Conservation (phyloP, 2,888 invertebrate genomes). For the Galerucella nymphaeae region DNA sequence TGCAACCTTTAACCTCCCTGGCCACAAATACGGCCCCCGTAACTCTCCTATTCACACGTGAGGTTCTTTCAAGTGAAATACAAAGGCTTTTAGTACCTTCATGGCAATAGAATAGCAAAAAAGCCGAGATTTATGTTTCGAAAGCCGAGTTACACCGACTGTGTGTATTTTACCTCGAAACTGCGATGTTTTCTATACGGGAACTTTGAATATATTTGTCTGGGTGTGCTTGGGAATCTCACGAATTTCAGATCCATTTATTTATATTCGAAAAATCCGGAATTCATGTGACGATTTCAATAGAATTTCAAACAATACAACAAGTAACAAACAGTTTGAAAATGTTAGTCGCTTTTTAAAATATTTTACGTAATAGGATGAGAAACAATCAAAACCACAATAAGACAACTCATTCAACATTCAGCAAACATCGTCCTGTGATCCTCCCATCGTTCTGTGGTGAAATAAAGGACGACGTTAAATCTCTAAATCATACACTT, state of each 20-base stretch:
- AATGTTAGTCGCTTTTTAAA: neutral
- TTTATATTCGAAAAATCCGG: constrained; percentile 11
- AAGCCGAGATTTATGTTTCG: constrained; percentile 16
- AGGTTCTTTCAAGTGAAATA: constrained; percentile 29
- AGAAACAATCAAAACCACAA: constrained; percentile 1
- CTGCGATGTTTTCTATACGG: constrained; percentile 20
- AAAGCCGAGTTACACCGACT: constrained; percentile 24
- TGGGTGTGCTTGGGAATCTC: constrained; percentile 34
- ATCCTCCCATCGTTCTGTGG: constrained; percentile 18
- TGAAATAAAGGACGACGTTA: constrained; percentile 9
- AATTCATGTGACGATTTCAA: neutral
- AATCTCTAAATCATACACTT: constrained; percentile 42
- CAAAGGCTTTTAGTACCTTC: constrained; percentile 29
- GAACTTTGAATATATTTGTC: constrained; percentile 41
- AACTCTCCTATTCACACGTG: constrained; percentile 33
- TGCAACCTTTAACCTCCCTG: constrained; percentile 45
- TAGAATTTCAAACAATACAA: neutral
- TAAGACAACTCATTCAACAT: constrained; percentile 12
- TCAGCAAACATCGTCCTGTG: constrained; percentile 12
- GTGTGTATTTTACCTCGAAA: constrained; percentile 25
- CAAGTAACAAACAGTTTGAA: neutral
- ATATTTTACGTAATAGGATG: too few relatives aligned
- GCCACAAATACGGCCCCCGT: constrained; percentile 36
- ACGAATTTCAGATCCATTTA: constrained; percentile 28
- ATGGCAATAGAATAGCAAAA: constrained; percentile 21